Base-by-base conservation (phyloP, 2,797 vertebrate genomes). In the Odontamblyopus lacepedii region DNA sequence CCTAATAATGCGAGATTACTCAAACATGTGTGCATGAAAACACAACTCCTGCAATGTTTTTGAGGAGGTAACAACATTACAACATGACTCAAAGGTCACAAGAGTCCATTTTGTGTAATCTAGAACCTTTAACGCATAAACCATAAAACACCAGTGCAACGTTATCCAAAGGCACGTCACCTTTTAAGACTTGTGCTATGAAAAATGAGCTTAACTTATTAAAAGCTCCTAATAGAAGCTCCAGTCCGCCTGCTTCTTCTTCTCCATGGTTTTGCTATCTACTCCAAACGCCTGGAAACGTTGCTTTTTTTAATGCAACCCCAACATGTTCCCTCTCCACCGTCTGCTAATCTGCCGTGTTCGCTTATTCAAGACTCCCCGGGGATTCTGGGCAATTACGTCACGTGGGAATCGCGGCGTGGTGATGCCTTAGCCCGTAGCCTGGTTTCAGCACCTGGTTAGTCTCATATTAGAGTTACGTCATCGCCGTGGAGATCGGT, bases 311-410 rank as follows among this genome's bases (percentile, higher is more conserved):
- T 91, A 88, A 92, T 90, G 87, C 86, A 90, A 87, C 75, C 85
- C 78, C 90, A 91, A 68, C 83, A 76, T 92, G 88, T 89, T 80
- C 81, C 70, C 82, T 51, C 13, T 80, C 74, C 65, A 68, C 78
- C 72, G 86, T 89, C 86, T 87, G 78, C 85, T 75, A 80, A 85
- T 87, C 85, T 78, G 83, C 85, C 73, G 84, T 74, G 78, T 90
- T 89, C 83, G 83, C 83, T 85, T 87, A 87, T 85, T 87, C 87
- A 87, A 77, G 82, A 84, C 87, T 74, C 35, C 64, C 70, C 60
- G 80, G 65, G 73, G 67, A 78, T 90, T 92, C 88, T 85, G 79
- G 87, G 74, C 79, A 77, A 87, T 89, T 80, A 84, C 71, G 74
- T 59, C 69, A 8, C 18, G 51, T 81, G 78, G 82, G 88, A 87